Conservation (phyloP, 2,888 invertebrate genomes). For the Meteorus colon region DNA sequence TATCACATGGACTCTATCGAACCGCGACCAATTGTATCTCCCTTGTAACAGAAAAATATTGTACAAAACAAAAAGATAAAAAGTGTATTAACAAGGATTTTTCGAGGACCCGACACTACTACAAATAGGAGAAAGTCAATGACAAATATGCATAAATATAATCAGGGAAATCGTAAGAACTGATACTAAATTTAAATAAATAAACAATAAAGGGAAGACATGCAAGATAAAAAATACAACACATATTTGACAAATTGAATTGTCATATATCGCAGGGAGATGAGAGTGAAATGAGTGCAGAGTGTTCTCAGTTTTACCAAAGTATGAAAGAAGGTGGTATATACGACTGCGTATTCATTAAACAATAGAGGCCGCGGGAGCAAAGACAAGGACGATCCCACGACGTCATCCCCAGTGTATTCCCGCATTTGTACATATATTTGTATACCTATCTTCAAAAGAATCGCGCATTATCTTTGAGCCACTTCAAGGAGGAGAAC, state of each 20-base stretch:
- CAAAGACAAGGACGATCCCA: conserved; percentile 72
- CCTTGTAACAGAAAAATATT: not conserved
- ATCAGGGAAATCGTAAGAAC: no score
- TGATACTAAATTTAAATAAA: no score
- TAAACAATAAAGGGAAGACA: no score
- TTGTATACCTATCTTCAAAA: conserved; percentile 23
- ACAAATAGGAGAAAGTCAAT: conserved; percentile 5
- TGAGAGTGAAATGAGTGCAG: conserved; percentile 1
- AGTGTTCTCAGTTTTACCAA: conserved; percentile 12
- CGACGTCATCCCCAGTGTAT: conserved; percentile 60
- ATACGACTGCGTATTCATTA: conserved; percentile 37
- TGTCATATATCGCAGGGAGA: not conserved
- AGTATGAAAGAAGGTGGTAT: conserved; percentile 31
- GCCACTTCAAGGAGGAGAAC: not conserved
- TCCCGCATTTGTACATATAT: conserved; percentile 40
- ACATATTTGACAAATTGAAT: no score
- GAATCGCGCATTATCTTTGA: conserved; percentile 42
- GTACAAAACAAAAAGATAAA: conserved; percentile 38
- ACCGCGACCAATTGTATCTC: conserved; percentile 9
- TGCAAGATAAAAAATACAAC: no score
- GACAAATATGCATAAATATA: not conserved
- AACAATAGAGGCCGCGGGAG: conserved; percentile 72
- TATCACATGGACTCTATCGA: conserved; percentile 8
- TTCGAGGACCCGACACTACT: conserved; percentile 25
- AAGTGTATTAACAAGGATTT: conserved; percentile 38